phyloP scores from a whole-genome alignment of 2,113 vertebrate genomes.

The Zosterops borbonicus region DNA sequence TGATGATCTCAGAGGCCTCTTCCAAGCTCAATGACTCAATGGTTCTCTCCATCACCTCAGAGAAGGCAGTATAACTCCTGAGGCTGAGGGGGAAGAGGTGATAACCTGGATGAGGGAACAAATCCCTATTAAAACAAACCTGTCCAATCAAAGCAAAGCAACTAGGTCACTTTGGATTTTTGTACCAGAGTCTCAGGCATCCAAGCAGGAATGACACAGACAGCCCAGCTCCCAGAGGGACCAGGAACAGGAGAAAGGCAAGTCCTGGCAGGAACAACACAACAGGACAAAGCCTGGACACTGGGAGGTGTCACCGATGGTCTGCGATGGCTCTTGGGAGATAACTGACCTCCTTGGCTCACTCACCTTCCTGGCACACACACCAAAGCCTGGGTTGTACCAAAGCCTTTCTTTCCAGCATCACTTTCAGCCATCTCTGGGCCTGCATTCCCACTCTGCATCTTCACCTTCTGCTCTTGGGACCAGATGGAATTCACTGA shows the following conservation, averaged over 20 bases:
- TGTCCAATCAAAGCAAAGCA: background rate
- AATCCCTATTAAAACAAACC: background rate
- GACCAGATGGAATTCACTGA: background rate
- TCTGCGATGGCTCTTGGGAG: background rate
- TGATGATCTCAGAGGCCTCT: background rate
- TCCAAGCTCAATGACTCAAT: background rate
- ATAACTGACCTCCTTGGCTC: background rate
- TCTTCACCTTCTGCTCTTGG: background rate
- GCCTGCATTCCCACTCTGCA: background rate
- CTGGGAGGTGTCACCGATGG: fast-evolving
- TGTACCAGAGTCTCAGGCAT: background rate
- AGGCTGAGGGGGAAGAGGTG: background rate
- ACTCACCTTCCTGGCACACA: background rate
- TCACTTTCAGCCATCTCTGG: background rate
- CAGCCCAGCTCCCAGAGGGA: background rate
- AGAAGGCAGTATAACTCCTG: background rate
- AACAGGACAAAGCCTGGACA: background rate
- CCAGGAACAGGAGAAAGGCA: background rate
- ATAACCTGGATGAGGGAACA: background rate
- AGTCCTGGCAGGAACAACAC: background rate
- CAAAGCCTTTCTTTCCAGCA: background rate
- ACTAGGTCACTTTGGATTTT: background rate
- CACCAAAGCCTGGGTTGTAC: background rate
- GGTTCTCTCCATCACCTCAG: background rate
- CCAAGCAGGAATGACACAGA: background rate